Evolutionary conservation across 2,888 invertebrate genomes (phyloP).

Genomic region (Tipula unca): DNA sequence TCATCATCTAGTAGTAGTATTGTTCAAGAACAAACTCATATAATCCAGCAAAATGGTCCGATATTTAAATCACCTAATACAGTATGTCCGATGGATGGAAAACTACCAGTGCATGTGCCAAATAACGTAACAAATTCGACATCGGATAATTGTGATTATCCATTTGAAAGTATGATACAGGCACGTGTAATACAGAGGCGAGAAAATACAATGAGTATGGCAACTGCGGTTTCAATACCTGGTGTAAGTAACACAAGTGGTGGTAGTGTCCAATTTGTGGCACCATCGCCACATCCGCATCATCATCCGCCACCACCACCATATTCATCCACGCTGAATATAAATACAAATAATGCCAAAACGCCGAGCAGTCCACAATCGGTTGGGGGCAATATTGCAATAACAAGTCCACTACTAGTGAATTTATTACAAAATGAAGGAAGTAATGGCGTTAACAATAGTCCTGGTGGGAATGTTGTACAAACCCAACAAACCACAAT

Average conservation of each 20-base stretch:
- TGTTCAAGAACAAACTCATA: background rate
- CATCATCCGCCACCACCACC: constrained; percentile 28
- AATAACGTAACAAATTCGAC: constrained; percentile 46
- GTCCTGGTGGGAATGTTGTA: background rate
- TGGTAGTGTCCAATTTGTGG: constrained; percentile 36
- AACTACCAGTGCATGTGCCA: constrained; percentile 46
- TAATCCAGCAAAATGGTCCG: constrained; percentile 25
- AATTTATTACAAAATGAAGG: constrained; percentile 85
- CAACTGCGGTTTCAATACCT: constrained; percentile 29
- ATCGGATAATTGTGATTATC: constrained; percentile 53
- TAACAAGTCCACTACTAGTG: constrained; percentile 82
- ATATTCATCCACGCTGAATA: background rate
- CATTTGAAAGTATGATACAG: constrained; percentile 87
- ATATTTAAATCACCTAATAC: constrained; percentile 74
- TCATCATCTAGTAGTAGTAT: constrained; percentile 9
- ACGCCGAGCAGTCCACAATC: constrained; percentile 29
- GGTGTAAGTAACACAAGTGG: constrained; percentile 25
- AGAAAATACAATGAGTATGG: constrained; percentile 48
- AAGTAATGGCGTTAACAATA: constrained; percentile 24
- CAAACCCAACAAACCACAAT: background rate
- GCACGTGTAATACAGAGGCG: constrained; percentile 76
- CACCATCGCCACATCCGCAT: constrained; percentile 38
- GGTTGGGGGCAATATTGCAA: constrained; percentile 53
- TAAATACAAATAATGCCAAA: constrained; percentile 21
- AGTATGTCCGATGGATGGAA: constrained; percentile 75